Evolutionary conservation across 1,140 invertebrate genomes (phyloP), one percentile per base, ranked within the genome.

Genomic region (Trachelipus rathkii): DNA sequence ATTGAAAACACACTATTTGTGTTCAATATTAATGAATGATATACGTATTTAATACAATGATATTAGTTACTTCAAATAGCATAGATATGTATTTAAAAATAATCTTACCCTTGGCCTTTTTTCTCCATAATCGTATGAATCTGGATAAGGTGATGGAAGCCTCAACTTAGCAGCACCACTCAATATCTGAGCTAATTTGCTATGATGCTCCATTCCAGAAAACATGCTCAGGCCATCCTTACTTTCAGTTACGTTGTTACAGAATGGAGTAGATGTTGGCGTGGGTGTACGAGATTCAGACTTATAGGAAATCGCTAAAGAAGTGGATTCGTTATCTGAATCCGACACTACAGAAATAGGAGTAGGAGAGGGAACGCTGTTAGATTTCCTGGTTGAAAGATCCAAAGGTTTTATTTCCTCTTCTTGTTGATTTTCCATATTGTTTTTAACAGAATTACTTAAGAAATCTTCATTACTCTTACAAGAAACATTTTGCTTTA

Each of bases 321-420:
- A 79, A 15, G 78, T 77, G n/a, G 75, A 76, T 24, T 79, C 78
- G 11, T 71, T 72, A 23, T 79, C 78, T n/a, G 78, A 79, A 45
- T 79, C 78, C 3, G 78, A 79, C 21, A 73, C 73, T 11, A 79
- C 72, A 46, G 78, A 77, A 44, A 75, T 73, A 33, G 78, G 78
- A 66, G 76, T 79, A 13, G 81, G 81, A 6, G 81, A 82, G 21
- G 75, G 73, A 19, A 76, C 78, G 45, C 77, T 79, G 43, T 77
- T 77, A 23, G 81, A 82, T 33, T 79, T 79, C 67, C 79, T 82
- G 33, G 81, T 82, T 19, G 81, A 82, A 43, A 82, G 75, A 68
- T 82, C 81, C 46, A 82, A 75, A 19, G 81, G 78, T 44, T 78
- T 60, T 13, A 19, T 74, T 10, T 83, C 81, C 23, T 83, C 81